Base-by-base conservation (phyloP, 1,140 invertebrate genomes). In the Drosophila malerkotliana region DNA sequence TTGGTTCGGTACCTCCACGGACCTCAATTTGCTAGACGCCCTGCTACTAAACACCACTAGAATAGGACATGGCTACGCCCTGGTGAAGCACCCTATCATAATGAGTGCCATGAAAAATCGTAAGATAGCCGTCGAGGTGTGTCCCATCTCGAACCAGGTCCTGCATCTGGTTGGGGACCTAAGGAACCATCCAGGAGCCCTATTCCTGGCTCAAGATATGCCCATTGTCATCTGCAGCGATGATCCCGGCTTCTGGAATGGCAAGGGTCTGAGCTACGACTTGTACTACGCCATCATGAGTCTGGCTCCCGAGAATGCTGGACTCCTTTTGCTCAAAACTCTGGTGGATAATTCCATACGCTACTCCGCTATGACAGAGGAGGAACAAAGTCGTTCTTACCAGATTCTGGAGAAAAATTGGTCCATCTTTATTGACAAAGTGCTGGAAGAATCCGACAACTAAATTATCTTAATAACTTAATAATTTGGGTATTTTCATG, bases 71-170 rank as follows among this genome's bases (percentile, higher is more conserved):
- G 93, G 94, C 0, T 97, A 94, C 79, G 96, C 96, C 1, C 66
- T 97, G 4, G 78, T 92, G 0, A 97, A 97, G 82, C 97, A 98
- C 92, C 97, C 97, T 0, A 72, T 93, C 4, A 81, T 97, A 0
- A 82, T 95, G 80, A 88, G 95, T 21, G 91, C 94, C 4, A 94
- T 94, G 0, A 94, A 93, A 60, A 91, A 94, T 9, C 93, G 93
- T 39, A 90, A 94, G 8, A 96, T 98, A 55, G 95, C 96, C 2
- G 87, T 98, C 1, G 97, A 98, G 93, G 91, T 97, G 0, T 96
- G 95, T 91, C 96, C 97, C 0, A 94, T 98, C 37, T 96, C 95
- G 1, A 96, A 96, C 88, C 93, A 96, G 93, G 94, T 96, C 1
- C 90, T 98, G n/a, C 94, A 93, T 60, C 90, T 98, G 5, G 94